Evolutionary conservation across 2,888 invertebrate species (phyloP).

Genomic region (Geotrupes spiniger): DNA sequence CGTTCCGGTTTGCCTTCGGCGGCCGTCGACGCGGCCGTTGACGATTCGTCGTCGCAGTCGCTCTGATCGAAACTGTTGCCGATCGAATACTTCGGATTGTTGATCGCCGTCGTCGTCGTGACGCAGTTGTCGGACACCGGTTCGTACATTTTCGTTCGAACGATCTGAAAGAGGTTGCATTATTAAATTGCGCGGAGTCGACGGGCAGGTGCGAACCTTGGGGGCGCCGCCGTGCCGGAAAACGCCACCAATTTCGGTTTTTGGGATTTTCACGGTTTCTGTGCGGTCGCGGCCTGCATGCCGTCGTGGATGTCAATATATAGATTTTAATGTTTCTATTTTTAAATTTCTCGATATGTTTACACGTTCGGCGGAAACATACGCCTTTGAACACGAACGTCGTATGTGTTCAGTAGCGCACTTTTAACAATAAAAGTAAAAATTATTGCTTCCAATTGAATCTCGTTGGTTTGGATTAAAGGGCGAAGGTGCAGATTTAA

Average conservation of each 20-base stretch:
- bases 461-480: too few species aligned
- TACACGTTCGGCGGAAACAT: too few species aligned
- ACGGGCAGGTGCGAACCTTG: conserved; percentile 22
- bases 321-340: too few species aligned
- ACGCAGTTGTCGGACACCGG: conserved; percentile 43
- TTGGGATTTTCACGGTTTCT: too few species aligned
- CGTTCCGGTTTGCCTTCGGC: conserved; percentile 6
- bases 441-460: too few species aligned
- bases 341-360: too few species aligned
- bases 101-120: conserved; percentile 26
- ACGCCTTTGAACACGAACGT: too few species aligned
- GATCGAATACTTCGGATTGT: conserved; percentile 30
- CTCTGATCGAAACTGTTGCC: conserved; percentile 27
- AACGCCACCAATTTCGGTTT: conserved; percentile 1
- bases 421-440: too few species aligned
- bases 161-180: conserved; percentile 32
- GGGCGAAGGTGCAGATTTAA: too few species aligned
- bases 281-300: too few species aligned
- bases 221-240: conserved; percentile 25
- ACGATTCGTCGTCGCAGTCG: conserved; percentile 33
- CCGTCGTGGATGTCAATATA: too few species aligned
- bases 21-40: conserved; percentile 15
- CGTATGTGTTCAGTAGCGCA: too few species aligned
- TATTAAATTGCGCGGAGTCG: conserved; percentile 9
- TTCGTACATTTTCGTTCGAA: conserved; percentile 45